Evolutionary conservation across 2,888 invertebrate genomes (phyloP), one percentile per base, ranked within the genome.

Genomic region (Monopis laevigella): DNA sequence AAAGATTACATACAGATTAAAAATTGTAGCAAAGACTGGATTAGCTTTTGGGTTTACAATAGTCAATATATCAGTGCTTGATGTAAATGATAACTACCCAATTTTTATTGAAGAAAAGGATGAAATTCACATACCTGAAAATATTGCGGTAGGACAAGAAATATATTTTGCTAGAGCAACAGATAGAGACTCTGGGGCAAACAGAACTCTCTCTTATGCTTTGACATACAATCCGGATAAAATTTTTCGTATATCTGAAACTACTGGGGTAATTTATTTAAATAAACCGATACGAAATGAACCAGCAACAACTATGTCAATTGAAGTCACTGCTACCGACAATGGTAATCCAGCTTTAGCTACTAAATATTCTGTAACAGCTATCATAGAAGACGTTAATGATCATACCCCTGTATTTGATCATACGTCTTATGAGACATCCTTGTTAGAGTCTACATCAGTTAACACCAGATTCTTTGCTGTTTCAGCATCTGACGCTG

Each of bases 321-420:
- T 93, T 10, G 93, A 94, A 69, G 88, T 95, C 14, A 89, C 87
- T 36, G 94, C 93, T 12, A 87, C 88, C n/a, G 96, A 96, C 69
- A 88, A 89, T 40, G 95, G 94, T 3, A 84, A 80, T 44, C 89
- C 88, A 6, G 75, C 89, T 6, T 74, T 94, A 38, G 86, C 89
- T 12, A 88, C 92, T 0, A 90, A 88, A 53, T 88, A 92, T 53
- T 82, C 85, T 5, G 84, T 94, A 32, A 82, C 85, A 18, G 84
- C 92, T 29, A 84, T 85, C 14, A 84, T 96, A 45, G 88, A 88
- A 53, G 96, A 97, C 64, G 93, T 96, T 2, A 98, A 98, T 66
- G 95, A 97, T 69, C 96, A 97, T 59, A 96, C 96, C 1, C 97
- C 97, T 7, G 90, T 93, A 2, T 98, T 98, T 67, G 92, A 93